phyloP scores from a whole-genome alignment of 2,888 invertebrate genomes.

The Odiellus spinosus region DNA sequence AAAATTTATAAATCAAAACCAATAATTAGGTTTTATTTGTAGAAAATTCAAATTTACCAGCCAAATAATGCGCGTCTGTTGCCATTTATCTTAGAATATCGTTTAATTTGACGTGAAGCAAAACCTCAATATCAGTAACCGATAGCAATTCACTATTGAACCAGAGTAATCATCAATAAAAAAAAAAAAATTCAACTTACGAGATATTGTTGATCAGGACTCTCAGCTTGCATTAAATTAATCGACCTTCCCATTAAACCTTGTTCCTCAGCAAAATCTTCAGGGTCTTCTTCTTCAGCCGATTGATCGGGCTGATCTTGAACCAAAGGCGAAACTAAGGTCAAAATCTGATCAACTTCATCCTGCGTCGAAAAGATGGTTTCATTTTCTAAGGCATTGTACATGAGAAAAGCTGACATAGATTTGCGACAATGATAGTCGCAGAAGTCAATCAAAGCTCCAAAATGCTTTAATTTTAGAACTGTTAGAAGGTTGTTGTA shows the following conservation, averaged over 20 bases:
- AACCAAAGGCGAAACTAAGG: conserved; percentile 67
- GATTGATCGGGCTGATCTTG: conserved; percentile 65
- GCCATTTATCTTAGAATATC: no score
- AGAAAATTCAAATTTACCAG: no score
- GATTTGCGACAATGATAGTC: conserved; percentile 73
- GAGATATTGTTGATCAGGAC: conserved; percentile 41
- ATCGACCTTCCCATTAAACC: conserved; percentile 56
- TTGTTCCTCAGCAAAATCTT: conserved; percentile 92
- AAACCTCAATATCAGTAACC: no score
- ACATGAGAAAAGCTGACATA: conserved; percentile 72
- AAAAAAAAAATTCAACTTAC: conserved; percentile 24
- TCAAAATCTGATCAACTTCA: conserved; percentile 61
- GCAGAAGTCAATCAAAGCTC: conserved; percentile 66
- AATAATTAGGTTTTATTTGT: no score
- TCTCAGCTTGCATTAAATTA: conserved; percentile 33
- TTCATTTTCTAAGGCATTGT: conserved; percentile 76
- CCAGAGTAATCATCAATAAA: no score
- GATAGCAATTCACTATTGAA: no score
- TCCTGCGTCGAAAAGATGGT: conserved; percentile 73
- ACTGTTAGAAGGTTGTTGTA: conserved; percentile 83
- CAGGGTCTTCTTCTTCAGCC: conserved; percentile 55
- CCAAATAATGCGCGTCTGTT: no score
- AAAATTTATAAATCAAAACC: no score
- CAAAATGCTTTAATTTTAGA: conserved; percentile 69
- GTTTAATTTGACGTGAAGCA: no score